phyloP scores from a whole-genome alignment of 2,797 vertebrate species.

The Hippopotamyrus pictus region DNA sequence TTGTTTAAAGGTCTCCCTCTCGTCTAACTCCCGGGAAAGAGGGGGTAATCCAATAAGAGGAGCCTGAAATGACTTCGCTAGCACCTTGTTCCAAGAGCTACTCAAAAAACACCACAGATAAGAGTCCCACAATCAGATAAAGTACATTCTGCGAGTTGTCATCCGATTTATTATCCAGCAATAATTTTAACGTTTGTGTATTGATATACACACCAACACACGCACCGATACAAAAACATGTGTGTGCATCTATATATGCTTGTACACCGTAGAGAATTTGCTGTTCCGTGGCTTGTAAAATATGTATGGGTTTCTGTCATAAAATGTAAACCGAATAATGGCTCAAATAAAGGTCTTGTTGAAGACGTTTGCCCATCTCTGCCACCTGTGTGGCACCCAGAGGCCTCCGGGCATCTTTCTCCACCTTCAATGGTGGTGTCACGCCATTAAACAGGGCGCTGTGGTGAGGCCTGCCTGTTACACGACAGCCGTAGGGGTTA shows the following conservation, averaged over 20 bases:
- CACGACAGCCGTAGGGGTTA: neutral
- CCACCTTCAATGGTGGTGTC: neutral
- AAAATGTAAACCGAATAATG: slow-evolving; percentile 43
- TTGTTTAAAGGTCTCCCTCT: neutral
- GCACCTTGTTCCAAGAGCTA: slow-evolving; percentile 36
- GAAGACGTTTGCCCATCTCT: slow-evolving; percentile 27
- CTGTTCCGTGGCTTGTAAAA: slow-evolving; percentile 42
- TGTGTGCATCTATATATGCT: slow-evolving; percentile 28
- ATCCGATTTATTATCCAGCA: slow-evolving; percentile 12
- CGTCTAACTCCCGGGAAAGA: slow-evolving; percentile 26
- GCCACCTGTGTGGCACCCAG: neutral
- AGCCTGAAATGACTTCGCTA: slow-evolving; percentile 29
- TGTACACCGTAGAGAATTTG: slow-evolving; percentile 41
- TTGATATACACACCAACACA: neutral
- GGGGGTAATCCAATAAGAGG: slow-evolving; percentile 55
- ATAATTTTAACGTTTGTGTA: neutral
- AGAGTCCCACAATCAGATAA: slow-evolving; percentile 7
- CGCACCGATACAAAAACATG: neutral
- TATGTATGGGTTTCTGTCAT: slow-evolving; percentile 44
- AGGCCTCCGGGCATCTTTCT: no score
- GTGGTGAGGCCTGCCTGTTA: neutral
- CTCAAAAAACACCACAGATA: slow-evolving; percentile 1
- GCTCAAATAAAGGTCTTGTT: slow-evolving; percentile 59
- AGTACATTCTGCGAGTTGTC: slow-evolving; percentile 13
- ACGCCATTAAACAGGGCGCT: neutral